Evolutionary conservation across 2,113 vertebrate genomes (phyloP), one percentile per base, ranked within the genome.

Genomic region (Rhynchomys soricoides): DNA sequence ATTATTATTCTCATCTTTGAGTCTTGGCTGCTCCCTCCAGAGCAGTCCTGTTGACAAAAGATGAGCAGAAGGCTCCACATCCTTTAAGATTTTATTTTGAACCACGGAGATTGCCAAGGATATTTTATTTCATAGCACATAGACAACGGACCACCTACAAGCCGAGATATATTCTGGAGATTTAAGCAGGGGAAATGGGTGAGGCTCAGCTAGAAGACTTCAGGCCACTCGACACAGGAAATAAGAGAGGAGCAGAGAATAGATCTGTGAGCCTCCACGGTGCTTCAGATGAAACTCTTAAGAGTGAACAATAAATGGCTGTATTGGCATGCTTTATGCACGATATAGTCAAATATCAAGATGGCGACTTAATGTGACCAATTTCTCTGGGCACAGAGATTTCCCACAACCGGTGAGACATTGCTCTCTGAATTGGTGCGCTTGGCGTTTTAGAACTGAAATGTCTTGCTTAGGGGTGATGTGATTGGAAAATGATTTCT

Each of bases 341-440:
- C 85, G 45, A 48, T 75, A 64, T 73, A 96, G 98, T 96, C 95
- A 96, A 97, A 98, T 97, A 97, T 73, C 92, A 82, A 83, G 86
- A 89, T 15, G 0, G 22, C 0, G 0, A 70, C 64, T 94, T 93
- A 97, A 91, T 92, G 75, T 89, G 96, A 79, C 96, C 97, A 78
- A n/a, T 97, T 97, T 95, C 93, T 70, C 81, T 8, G 90, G 94
- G 71, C 82, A 21, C 43, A 95, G 97, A 94, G 95, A 93, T 73
- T 96, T 48, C 95, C 95, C 93, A 96, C 97, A 92, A 89, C 82
- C 66, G 21, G 87, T 77, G 92, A 71, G 78, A 75, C 81, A 64
- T 74, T 89, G 73, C 81, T 96, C 94, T 89, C 90, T 89, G 94
- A 74, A 71, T 93, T n/a, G 73, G 52, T 45, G n/a, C 79, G 34